Conservation (phyloP, 2,113 vertebrate genomes). For the Albula glossodonta region DNA sequence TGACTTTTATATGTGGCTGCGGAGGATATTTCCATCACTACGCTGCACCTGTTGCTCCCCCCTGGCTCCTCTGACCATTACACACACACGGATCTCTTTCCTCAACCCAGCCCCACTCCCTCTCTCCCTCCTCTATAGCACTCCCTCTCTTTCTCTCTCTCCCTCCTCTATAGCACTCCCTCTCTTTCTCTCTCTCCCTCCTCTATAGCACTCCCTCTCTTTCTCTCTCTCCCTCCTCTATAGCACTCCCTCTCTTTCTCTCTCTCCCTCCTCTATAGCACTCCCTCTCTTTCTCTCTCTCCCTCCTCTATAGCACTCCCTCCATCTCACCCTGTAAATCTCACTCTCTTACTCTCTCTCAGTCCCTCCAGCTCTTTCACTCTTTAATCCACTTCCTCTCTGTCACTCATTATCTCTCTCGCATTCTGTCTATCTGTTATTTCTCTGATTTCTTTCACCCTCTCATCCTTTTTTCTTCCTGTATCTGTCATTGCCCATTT, state of each 20-base stretch:
- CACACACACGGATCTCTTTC: not conserved
- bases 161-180: not conserved
- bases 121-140: not conserved
- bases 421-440: too few species aligned
- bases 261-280: not conserved
- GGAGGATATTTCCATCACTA: conserved; percentile 15
- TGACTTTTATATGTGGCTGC: conserved; percentile 8
- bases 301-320: not conserved
- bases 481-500: too few species aligned
- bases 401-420: not conserved
- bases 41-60: conserved; percentile 17
- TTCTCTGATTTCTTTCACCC: too few species aligned
- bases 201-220: not conserved
- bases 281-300: not conserved
- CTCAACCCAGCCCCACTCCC: conserved; percentile 1
- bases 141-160: not conserved
- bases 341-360: not conserved
- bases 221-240: not conserved
- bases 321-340: not conserved
- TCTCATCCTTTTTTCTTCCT: not conserved
- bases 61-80: not conserved
- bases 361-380: too few species aligned
- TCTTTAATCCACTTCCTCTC: not conserved
- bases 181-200: not conserved
- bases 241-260: not conserved